phyloP scores from a whole-genome alignment of 2,113 vertebrate genomes.

The Ancistrus triradiatus region DNA sequence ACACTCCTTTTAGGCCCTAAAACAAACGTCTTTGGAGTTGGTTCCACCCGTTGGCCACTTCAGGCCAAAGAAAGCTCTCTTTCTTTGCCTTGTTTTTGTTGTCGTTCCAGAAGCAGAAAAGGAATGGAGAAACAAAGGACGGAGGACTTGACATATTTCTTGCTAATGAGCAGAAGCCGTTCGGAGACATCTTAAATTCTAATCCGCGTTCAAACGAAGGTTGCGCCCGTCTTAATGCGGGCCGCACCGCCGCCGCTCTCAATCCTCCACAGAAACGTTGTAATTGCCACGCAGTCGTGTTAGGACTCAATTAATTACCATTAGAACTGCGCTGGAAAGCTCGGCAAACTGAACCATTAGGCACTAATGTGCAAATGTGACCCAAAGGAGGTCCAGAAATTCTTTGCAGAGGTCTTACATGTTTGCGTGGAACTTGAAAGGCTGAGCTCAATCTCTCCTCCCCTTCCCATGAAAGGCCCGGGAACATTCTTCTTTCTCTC shows the following conservation, averaged over 20 bases:
- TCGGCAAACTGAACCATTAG: conserved; percentile 58
- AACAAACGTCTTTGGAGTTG: conserved; percentile 57
- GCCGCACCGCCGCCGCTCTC: conserved; percentile 54
- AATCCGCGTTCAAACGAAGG: conserved; percentile 66
- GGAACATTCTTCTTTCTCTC: conserved; percentile 52
- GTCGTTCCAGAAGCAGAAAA: conserved; percentile 46
- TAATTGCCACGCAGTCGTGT: conserved; percentile 65
- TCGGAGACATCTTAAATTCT: too few relatives aligned
- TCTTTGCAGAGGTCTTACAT: conserved; percentile 65
- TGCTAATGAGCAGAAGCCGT: conserved; percentile 55
- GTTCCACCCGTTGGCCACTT: conserved; percentile 53
- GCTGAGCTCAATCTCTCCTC: conserved; percentile 22
- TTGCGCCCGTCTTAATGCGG: conserved; percentile 65
- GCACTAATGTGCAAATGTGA: conserved; percentile 69
- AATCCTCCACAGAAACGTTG: conserved; percentile 61
- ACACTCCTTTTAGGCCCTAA: conserved; percentile 65
- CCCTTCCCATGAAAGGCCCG: conserved; percentile 43
- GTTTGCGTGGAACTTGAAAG: conserved; percentile 61
- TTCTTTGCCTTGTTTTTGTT: conserved; percentile 46
- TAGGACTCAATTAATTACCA: conserved; percentile 74
- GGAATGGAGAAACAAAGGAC: conserved; percentile 48
- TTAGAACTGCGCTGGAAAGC: conserved; percentile 58
- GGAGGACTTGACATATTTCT: conserved; percentile 48
- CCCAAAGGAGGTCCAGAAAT: conserved; percentile 62
- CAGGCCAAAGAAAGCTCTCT: conserved; percentile 49